Evolutionary conservation across 2,888 invertebrate genomes (phyloP), one percentile per base, ranked within the genome.

Genomic region (Drosophila villosipedis): DNA sequence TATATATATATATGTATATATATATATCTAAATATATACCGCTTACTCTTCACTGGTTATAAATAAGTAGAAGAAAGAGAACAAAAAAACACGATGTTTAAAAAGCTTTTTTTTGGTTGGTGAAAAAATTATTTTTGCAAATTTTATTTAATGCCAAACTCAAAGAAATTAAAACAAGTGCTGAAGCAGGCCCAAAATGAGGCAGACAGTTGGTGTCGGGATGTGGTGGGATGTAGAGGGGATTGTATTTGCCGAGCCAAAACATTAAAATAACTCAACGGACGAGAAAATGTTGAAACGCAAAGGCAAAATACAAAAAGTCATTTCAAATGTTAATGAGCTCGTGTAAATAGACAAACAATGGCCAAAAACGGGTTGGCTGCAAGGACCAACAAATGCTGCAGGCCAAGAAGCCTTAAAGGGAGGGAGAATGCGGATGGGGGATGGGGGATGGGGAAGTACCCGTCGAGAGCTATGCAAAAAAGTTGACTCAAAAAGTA

Each of bases 261-360:
- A 86, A 82, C 86, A 82, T 83, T 86, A 83, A 89, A 89, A 89
- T 78, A 86, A 84, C 75, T 76, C 75, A 67, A 84, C 73, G 73
- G 72, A 75, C 53, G 72, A 64, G 62, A 70, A 76, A 85, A 74
- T 79, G 73, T 41, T 68, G 49, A 30, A 66, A 66, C 69, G 69
- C 75, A 65, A 22, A 41, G 69, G 60, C 76, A 59, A 75, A 85
- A 62, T 28, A 72, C 82, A 76, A 76, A 88, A 90, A 90, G 86
- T 86, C 86, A 88, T 90, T 88, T 86, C 86, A 90, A 90, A 88
- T 88, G 90, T 88, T 88, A 88, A 88, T 88, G 87, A 88, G 87
- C 84, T 88, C 83, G 86, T 85, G 88, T 83, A 89, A 87, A 90
- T 88, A 87, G 90, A 87, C 89, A 90, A 89, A 86, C 86, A 86